Conservation (phyloP, 2,888 invertebrate species). For the Microctonus hyperodae region DNA sequence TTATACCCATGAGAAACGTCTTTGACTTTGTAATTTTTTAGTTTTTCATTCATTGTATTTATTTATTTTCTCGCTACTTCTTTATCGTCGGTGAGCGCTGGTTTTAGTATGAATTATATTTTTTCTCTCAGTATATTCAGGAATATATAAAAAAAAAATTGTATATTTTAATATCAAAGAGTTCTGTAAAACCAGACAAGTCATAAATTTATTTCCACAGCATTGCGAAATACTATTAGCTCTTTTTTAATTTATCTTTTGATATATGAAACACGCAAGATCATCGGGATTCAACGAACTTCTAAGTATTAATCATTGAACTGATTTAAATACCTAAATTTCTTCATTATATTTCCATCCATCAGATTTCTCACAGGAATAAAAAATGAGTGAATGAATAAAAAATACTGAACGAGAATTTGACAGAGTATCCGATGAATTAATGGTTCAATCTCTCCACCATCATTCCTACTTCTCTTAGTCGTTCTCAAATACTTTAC, state of each 20-base stretch:
- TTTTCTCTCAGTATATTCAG: not conserved
- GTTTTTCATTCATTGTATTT: not conserved
- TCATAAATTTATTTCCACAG: not conserved
- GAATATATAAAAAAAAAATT: not conserved
- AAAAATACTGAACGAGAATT: not conserved
- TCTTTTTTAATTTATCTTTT: too few species aligned
- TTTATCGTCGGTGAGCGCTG: not conserved
- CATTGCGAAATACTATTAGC: too few species aligned
- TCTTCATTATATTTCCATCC: too few species aligned
- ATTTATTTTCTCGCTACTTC: not conserved
- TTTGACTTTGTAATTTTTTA: conserved; percentile 2
- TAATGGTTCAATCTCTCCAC: not conserved
- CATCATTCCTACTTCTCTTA: not conserved
- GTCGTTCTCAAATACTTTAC: not conserved
- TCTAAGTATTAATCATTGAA: too few species aligned
- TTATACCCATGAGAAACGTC: conserved; percentile 31
- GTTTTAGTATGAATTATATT: not conserved
- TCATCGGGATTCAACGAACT: too few species aligned
- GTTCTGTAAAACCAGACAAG: not conserved
- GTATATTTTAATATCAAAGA: not conserved
- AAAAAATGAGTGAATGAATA: not conserved
- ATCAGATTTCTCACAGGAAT: not conserved
- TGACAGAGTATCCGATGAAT: conserved; percentile 1
- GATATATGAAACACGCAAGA: too few species aligned
- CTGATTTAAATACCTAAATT: too few species aligned